Evolutionary conservation across 2,113 vertebrate genomes (phyloP).

Genomic region (Polypterus senegalus): DNA sequence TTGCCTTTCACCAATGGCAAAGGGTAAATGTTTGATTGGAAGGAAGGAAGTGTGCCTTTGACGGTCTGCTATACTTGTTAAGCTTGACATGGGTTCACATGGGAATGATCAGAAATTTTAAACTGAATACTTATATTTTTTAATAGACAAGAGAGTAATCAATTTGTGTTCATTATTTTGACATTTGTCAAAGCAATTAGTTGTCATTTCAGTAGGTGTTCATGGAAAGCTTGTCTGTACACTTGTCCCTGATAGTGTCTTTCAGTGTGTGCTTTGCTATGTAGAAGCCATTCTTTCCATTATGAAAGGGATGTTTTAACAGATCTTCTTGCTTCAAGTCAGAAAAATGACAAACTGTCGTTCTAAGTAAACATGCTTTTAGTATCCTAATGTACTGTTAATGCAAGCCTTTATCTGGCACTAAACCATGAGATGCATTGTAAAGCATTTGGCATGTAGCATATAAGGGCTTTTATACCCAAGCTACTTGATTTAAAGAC

Average conservation of each 20-base stretch:
- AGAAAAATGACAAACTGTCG: neutral
- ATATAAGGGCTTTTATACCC: neutral
- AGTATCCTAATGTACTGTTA: constrained; percentile 3
- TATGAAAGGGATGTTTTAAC: neutral
- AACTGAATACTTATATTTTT: constrained; percentile 1
- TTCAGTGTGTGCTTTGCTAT: too few relatives aligned
- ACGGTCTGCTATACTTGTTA: neutral
- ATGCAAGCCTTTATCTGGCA: constrained; percentile 2
- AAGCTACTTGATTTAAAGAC: neutral
- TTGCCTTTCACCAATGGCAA: constrained; percentile 70
- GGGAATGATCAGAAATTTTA: constrained; percentile 2
- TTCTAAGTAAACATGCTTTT: constrained; percentile 4
- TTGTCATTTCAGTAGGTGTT: neutral
- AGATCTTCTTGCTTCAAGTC: neutral
- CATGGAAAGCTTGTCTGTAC: neutral
- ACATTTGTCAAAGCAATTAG: neutral
- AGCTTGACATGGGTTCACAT: constrained; percentile 3
- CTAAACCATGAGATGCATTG: neutral
- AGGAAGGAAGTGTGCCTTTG: constrained; percentile 28
- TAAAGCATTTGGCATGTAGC: neutral
- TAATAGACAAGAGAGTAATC: too few relatives aligned
- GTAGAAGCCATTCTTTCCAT: too few relatives aligned
- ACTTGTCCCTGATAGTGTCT: neutral
- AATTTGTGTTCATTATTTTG: too few relatives aligned
- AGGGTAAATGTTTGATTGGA: constrained; percentile 65